Evolutionary conservation across 2,888 invertebrate genomes (phyloP).

Genomic region (Dicranocentrus wangi): DNA sequence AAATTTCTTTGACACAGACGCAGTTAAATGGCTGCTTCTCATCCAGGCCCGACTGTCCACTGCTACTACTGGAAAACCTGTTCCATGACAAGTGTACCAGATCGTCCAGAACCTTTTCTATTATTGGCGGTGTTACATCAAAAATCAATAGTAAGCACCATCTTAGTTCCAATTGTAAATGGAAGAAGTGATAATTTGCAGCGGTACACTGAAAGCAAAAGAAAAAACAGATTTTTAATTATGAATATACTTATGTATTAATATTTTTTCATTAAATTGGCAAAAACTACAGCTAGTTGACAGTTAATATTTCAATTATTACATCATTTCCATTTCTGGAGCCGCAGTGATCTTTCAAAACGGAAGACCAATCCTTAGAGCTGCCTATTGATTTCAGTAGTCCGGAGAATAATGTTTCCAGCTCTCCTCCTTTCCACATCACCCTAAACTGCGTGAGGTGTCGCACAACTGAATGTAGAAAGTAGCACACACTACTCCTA

Average conservation of each 20-base stretch:
- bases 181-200: conserved; percentile 77
- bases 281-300: neutral
- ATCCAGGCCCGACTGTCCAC: conserved; percentile 73
- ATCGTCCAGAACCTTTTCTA: conserved; percentile 68
- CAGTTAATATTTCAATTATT: conserved; percentile 26
- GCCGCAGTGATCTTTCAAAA: conserved; percentile 66
- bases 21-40: conserved; percentile 78
- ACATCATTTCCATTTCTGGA: conserved; percentile 67
- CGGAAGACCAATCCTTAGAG: conserved; percentile 49
- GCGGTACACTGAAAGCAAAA: conserved; percentile 75
- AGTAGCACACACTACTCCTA: conserved; percentile 62
- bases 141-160: conserved; percentile 75
- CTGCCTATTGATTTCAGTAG: conserved; percentile 60
- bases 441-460: conserved; percentile 27
- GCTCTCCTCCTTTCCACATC: conserved; percentile 13
- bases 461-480: conserved; percentile 62
- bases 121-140: conserved; percentile 31
- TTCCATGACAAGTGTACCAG: conserved; percentile 61
- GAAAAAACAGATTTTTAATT: conserved; percentile 5
- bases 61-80: conserved; percentile 42
- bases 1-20: conserved; percentile 79
- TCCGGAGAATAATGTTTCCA: conserved; percentile 57
- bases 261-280: too few relatives aligned
- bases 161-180: conserved; percentile 76
- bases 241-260: too few relatives aligned